phyloP scores from a whole-genome alignment of 2,797 vertebrate genomes.

The Spea hammondii region DNA sequence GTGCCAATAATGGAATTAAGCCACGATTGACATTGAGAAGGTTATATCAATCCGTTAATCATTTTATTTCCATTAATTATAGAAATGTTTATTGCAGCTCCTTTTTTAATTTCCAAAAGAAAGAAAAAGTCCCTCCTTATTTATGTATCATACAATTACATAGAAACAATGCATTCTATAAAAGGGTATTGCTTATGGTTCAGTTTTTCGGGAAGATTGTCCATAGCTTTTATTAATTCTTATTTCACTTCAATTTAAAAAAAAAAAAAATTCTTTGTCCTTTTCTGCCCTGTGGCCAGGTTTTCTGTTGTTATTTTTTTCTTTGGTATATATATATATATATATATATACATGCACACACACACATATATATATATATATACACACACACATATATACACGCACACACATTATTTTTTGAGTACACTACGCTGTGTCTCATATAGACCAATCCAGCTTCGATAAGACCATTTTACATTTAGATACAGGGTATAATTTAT shows the following conservation, averaged over 20 bases:
- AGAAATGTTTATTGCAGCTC: neutral
- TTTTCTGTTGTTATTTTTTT: neutral
- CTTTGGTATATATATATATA: neutral
- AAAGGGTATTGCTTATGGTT: neutral
- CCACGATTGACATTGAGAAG: neutral
- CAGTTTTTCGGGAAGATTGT: neutral
- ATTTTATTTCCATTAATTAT: neutral
- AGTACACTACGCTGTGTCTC: neutral
- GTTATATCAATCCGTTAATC: neutral
- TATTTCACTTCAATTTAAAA: too few relatives aligned
- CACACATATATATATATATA: too few relatives aligned
- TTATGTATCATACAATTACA: neutral
- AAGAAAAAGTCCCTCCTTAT: neutral
- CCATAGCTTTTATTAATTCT: conserved; percentile 15
- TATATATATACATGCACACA: too few relatives aligned
- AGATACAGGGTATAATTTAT: neutral
- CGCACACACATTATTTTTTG: too few relatives aligned
- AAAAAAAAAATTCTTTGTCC: neutral
- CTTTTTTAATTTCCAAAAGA: too few relatives aligned
- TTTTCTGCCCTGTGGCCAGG: neutral
- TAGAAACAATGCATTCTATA: neutral
- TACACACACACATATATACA: too few relatives aligned
- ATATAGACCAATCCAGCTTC: conserved; percentile 5
- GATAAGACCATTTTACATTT: neutral
- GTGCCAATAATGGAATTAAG: neutral